Evolutionary conservation across 2,113 vertebrate species (phyloP), one percentile per base, ranked within the genome.

Genomic region (Barnardius zonarius): DNA sequence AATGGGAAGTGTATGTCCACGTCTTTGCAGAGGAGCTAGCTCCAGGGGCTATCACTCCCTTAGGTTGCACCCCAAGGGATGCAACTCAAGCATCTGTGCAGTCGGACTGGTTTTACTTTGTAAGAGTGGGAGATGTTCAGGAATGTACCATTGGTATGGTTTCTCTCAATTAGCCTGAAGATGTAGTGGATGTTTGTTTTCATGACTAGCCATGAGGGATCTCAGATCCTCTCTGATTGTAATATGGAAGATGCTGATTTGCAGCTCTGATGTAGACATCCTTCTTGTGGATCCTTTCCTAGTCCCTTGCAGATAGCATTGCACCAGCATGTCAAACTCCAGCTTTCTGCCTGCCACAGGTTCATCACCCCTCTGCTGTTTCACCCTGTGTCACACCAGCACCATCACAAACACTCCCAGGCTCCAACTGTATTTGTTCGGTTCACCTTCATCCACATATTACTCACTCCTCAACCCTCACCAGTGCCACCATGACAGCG

Each of bases 51-150:
- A 22, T 37, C 86, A 44, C 51, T 63, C 52, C 24, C 74, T 35
- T 18, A 68, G 61, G 3, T 6, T 67, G 24, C 52, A 67, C 77
- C 48, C 51, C 37, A 73, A 73, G 72, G 83, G 37, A 74, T 41
- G 67, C 23, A 31, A 73, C 72, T 76, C 2, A 1, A 44, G 43
- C 73, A 27, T 15, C 64, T 64, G 39, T 69, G 57, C 62, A 31
- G 66, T 78, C 66, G 64, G 35, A 78, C 83, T 72, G 77, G 49
- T 92, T 94, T 93, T 81, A 24, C 59, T 86, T 66, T 54, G 13
- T 33, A 70, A 22, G 23, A 78, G 5, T 75, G 55, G 41, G 73
- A 86, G 48, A 64, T 55, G 37, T 57, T 75, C 51, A 64, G 66
- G 52, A 66, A 64, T 35, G 48, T n/a, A 39, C 73, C 7, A 8